Evolutionary conservation across 1,140 invertebrate species (phyloP).

Genomic region (Dendroctonus ponderosae): DNA sequence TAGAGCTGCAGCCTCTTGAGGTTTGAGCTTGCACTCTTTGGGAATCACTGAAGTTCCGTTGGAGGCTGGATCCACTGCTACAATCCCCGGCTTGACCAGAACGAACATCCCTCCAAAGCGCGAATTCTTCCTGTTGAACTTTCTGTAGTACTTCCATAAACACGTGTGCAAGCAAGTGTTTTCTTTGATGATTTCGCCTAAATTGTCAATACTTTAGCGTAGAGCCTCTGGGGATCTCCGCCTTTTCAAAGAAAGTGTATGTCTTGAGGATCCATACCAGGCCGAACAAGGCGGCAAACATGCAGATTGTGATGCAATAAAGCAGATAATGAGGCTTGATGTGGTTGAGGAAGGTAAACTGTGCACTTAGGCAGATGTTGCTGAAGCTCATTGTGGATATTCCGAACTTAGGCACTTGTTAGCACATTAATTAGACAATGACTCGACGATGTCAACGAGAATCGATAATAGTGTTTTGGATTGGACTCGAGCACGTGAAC

Average conservation of each 20-base stretch:
- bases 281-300: conserved; percentile 29
- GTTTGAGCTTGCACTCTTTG: conserved; percentile 2
- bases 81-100: conserved; percentile 33
- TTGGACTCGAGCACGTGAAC: conserved; percentile 1
- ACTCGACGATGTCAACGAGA: neutral
- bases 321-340: conserved; percentile 31
- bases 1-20: conserved; percentile 9
- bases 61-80: conserved; percentile 25
- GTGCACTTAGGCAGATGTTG: conserved; percentile 15
- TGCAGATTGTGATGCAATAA: conserved; percentile 33
- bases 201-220: conserved; percentile 33
- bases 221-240: conserved; percentile 12
- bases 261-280: conserved; percentile 32
- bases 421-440: neutral
- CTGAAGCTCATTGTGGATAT: conserved; percentile 9
- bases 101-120: conserved; percentile 37
- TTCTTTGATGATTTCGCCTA: conserved; percentile 31
- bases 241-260: conserved; percentile 38
- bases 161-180: conserved; percentile 35
- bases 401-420: neutral
- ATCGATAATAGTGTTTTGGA: neutral
- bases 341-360: conserved; percentile 20
- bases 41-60: conserved; percentile 31
- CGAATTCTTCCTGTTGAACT: conserved; percentile 35
- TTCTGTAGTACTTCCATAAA: conserved; percentile 38